Percentiles rank a stretch among this genome's conserved stretches.
Conservation (phyloP, 2,888 invertebrate species). For the Aleiodes alternator region DNA sequence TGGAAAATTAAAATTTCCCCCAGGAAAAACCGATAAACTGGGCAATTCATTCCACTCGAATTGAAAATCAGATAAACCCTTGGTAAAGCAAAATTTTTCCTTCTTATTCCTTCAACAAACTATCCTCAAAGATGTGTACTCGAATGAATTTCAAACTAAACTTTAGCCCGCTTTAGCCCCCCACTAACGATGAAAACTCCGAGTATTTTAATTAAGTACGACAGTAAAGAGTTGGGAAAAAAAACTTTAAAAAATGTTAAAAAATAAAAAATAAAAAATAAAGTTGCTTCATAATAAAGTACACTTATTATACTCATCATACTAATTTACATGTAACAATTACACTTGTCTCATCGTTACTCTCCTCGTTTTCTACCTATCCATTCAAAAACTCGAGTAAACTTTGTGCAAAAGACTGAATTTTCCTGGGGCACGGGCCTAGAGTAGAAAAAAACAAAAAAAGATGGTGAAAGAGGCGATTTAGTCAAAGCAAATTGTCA, state of each 20-base stretch:
- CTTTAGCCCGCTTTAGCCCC: too few relatives aligned
- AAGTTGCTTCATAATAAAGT: not conserved
- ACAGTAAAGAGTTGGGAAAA: not conserved
- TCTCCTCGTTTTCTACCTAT: constrained; percentile 10
- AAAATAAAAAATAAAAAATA: not conserved
- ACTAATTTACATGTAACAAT: constrained; percentile 28
- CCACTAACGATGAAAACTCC: too few relatives aligned
- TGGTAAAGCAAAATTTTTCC: not conserved
- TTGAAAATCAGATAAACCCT: too few relatives aligned
- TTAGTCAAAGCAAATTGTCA: constrained; percentile 59
- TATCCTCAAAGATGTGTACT: not conserved
- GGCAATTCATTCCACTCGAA: too few relatives aligned
- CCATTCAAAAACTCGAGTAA: constrained; percentile 17
- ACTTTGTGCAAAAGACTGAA: not conserved
- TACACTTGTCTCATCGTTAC: not conserved
- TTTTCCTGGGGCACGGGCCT: constrained; percentile 26
- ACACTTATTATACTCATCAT: not conserved
- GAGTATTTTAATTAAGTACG: too few relatives aligned
- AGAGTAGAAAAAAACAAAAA: not conserved
- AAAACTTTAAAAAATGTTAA: not conserved
- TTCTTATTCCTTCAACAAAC: not conserved
- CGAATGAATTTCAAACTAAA: too few relatives aligned
- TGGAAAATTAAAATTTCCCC: too few relatives aligned
- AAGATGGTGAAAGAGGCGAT: constrained; percentile 41
- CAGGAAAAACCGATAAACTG: too few relatives aligned